Base-by-base conservation (phyloP, 1,140 invertebrate genomes). In the Littorina saxatilis region DNA sequence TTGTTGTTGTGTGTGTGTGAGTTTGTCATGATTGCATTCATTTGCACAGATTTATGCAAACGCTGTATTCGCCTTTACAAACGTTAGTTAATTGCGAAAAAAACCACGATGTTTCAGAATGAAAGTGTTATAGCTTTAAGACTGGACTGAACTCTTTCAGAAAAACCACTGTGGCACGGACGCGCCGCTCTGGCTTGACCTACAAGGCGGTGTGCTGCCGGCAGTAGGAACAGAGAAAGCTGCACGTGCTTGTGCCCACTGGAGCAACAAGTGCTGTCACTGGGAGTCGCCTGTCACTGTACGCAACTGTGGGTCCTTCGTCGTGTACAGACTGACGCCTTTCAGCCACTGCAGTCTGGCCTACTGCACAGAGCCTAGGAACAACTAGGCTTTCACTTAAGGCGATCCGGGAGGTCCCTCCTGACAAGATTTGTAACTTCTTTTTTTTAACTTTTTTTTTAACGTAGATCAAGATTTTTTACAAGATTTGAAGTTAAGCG, bases 201-300 rank as follows among this genome's bases (percentile, higher is more conserved):
- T 63, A 13, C 5, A 63, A 17, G 61, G 4, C 5, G 7, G 35
- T 7, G 5, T 9, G 11, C n/a, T 63, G 61, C 61, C 61, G 27
- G 61, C 0, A 9, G 61, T 63, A 32, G 61, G 61, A 0, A 13
- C 9, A 9, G 27, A 63, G 61, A 17, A 13, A 9, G 27, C 7
- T 0, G 61, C 7, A 7, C 61, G n/a, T 29, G 61, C 61, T 9
- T 9, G 5, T 32, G 61, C 61, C 1, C 61, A 63, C 27, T 9
- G 61, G 61, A 7, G 5, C 61, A 9, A 9, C 5, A 32, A 63
- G 7, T 63, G 61, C 61, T 63, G 61, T 17, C n/a, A 63, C 61
- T 63, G 61, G 61, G 61, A 63, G 35, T 63, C 61, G 27, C 61
- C 61, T 7, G 35, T 63, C 61, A 63, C 27, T 32, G 61, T 63